These are phyloP conservation scores for Neodiprion lecontei DNA, from an alignment of 1,140 invertebrate genomes.

Conservation along the genomic window DNA sequence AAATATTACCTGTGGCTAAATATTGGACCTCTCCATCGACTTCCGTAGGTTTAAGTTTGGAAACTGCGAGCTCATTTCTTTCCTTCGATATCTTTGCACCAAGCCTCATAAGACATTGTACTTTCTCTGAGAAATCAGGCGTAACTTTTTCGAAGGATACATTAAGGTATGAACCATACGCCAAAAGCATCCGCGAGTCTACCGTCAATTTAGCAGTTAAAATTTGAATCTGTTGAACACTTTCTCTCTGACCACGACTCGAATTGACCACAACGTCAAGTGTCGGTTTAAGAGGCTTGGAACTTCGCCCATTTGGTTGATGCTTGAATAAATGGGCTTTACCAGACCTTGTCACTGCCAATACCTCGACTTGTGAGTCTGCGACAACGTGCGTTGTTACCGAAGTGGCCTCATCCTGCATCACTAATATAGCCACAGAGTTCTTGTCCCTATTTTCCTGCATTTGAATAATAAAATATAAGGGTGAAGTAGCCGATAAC, in stretches of 20 bases:
- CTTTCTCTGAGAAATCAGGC: slow-evolving; percentile 63
- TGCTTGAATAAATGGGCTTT: slow-evolving; percentile 79
- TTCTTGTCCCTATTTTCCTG: slow-evolving; percentile 52
- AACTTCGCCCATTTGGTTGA: slow-evolving; percentile 73
- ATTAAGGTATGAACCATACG: slow-evolving; percentile 63
- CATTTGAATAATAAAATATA: slow-evolving; percentile 18
- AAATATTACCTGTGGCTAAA: slow-evolving; percentile 48
- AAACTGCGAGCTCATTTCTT: slow-evolving; percentile 49
- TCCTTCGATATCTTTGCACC: slow-evolving; percentile 57
- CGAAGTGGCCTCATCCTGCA: slow-evolving; percentile 52
- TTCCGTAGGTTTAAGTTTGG: slow-evolving; percentile 60
- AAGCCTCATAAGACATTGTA: slow-evolving; percentile 65
- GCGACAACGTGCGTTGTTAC: slow-evolving; percentile 47
- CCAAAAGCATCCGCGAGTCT: slow-evolving; percentile 63
- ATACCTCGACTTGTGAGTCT: slow-evolving; percentile 43
- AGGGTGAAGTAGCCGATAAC: slow-evolving; percentile 12
- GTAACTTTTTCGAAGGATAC: slow-evolving; percentile 73
- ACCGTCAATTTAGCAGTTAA: slow-evolving; percentile 56
- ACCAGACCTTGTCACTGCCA: slow-evolving; percentile 74
- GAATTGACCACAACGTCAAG: slow-evolving; percentile 74
- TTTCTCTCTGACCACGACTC: slow-evolving; percentile 59
- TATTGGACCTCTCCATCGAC: slow-evolving; percentile 61
- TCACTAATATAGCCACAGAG: slow-evolving; percentile 57
- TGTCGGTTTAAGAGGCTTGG: slow-evolving; percentile 77
- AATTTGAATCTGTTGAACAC: slow-evolving; percentile 65